Conservation (phyloP, 2,797 vertebrate genomes). For the Enteromius mattozi region DNA sequence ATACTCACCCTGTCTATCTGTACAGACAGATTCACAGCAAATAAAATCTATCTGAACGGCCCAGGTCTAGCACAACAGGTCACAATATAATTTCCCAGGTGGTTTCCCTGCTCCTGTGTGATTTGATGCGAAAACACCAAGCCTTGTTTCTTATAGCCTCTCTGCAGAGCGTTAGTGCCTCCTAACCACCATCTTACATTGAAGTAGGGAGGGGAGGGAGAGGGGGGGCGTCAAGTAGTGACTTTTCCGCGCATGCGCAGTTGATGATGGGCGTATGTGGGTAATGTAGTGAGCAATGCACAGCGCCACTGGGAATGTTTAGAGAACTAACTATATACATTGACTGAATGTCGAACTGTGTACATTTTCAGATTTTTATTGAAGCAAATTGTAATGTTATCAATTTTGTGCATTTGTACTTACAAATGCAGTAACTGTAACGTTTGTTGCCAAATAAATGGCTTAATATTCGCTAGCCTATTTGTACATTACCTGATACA, state of each 20-base stretch:
- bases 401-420: not conserved
- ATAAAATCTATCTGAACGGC: conserved; percentile 60
- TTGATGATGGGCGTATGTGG: conserved; percentile 32
- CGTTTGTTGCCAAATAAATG: not conserved
- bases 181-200: conserved; percentile 74
- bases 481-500: not conserved
- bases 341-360: not conserved
- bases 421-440: not conserved
- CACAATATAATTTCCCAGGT: conserved; percentile 53
- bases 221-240: conserved; percentile 54
- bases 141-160: conserved; percentile 61
- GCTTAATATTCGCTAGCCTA: not conserved
- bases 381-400: not conserved
- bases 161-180: conserved; percentile 64
- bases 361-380: not conserved
- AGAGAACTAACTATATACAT: not conserved
- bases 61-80: conserved; percentile 50
- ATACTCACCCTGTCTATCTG: conserved; percentile 72
- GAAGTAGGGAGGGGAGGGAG: conserved; percentile 57
- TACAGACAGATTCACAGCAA: conserved; percentile 66
- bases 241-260: conserved; percentile 66
- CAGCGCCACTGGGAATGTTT: not conserved
- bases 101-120: conserved; percentile 51
- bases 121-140: conserved; percentile 61
- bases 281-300: conserved; percentile 59